Evolutionary conservation across 37 sponge, comb jelly and placozoan genomes (phyloP), one percentile per base, ranked within the genome.

Genomic region (Corticium candelabrum): DNA sequence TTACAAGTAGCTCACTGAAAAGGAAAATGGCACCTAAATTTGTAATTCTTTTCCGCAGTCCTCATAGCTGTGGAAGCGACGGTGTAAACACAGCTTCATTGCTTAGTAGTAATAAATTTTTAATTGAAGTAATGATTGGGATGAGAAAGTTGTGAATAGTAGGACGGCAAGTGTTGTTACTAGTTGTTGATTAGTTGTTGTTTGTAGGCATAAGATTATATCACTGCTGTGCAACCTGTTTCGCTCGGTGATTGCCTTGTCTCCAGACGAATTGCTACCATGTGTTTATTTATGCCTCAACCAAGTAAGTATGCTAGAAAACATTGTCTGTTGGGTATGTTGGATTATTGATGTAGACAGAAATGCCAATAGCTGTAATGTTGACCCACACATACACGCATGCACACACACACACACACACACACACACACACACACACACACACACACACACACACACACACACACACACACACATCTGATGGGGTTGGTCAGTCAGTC

Each of bases 211-310:
- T 32, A 78, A 56, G 75, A 92, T 86, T 11, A 83, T 83, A 11
- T 40, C 74, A 1, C 80, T 84, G 11, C 85, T 98, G 62, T 83
- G 93, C 34, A 94, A 94, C 83, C 87, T 92, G 86, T 84, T 98
- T 38, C 88, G 95, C 21, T 94, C 99, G 11, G 95, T 97, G 41
- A 81, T 91, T 56, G 89, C 90, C 27, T 87, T 97, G 27, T 77
- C 99, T 5, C 95, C 99, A 2, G 83, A 83, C 71, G 93, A 97
- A 39, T 69, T 89, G 31, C 76, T 86, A 2, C 74, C 72, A 34
- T 89, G 93, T 84, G 89, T 97, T 30, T 94, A 97, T 76, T 88
- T 97, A 11, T 94, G 95, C 40, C 88, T 94, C 30, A 97, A 97
- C 80, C 87, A 93, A 88, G n/a, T n/a, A n/a, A n/a, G 96, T 91